Base-by-base conservation (phyloP, 2,797 vertebrate genomes). In the Loris lydekkerianus region DNA sequence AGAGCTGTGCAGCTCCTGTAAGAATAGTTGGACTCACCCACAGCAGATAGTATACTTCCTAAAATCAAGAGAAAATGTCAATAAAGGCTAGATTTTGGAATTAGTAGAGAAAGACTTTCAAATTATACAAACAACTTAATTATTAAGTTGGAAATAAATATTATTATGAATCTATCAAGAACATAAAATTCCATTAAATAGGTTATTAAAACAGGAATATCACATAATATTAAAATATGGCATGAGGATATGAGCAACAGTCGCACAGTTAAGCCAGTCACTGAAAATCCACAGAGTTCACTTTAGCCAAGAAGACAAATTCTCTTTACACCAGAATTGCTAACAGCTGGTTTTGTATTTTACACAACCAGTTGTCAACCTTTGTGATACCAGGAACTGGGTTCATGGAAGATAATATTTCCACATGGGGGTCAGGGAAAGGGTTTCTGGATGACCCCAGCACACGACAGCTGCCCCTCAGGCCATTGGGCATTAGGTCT, bases 1-100 rank as follows among this genome's bases (percentile, higher is more conserved):
- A 61, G 58, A 18, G 2, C 21, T 21, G 4, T 6, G 11, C 61
- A 7, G 13, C 8, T 4, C 49, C 43, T 3, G 11, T 5, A 31
- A 34, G 69, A 18, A 23, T 13, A 53, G 61, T 31, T 18, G 21
- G 37, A 37, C 1, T 31, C 37, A 23, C 73, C 40, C 46, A 72
- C 6, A 40, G 7, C 0, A 3, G 27, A 58, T 1, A 58, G 67
- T 1, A 1, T 8, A 13, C 25, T 17, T 2, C 3, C 21, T 13
- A 58, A 72, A 89, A 46, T 15, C 46, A 83, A 63, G 43, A 77
- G 77, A 10, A 76, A 40, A 70, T 7, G 80, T 11, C 27, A 60
- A 43, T 4, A 77, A 49, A 65, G 67, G 17, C 58, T n/a, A 53
- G 37, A 53, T 37, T 60, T 14, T 60, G 29, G 46, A 85, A 53